A percentile compares a stretch with the other conserved stretches of the same genome.
These are phyloP conservation scores for Caradrina kadenii DNA, from an alignment of 2,888 invertebrate species.

Conservation along the genomic window DNA sequence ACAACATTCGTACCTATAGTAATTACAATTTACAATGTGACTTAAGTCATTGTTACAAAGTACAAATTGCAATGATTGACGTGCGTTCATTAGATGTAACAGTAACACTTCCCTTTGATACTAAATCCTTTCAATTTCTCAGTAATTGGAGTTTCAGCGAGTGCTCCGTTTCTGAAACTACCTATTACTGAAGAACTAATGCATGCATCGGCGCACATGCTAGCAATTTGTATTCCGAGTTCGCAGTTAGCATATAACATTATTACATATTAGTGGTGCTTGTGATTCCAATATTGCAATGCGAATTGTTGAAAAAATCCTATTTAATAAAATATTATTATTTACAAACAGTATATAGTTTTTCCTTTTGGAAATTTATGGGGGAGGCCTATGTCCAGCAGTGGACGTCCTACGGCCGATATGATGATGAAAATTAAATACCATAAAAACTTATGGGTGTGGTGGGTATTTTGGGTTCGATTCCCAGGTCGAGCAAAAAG, in stretches of 20 bases:
- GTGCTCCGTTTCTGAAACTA: conserved; percentile 22
- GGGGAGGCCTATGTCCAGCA: no score
- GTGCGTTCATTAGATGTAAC: neutral
- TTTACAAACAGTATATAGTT: no score
- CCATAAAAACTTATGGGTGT: no score
- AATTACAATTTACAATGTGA: no score
- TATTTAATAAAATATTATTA: neutral
- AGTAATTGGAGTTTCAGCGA: conserved; percentile 33
- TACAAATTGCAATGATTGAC: neutral
- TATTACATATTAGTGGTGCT: conserved; percentile 21
- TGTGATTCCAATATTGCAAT: conserved; percentile 35
- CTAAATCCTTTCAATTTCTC: conserved; percentile 32
- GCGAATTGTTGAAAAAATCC: conserved; percentile 16
- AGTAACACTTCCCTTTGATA: neutral
- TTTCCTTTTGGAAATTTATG: no score
- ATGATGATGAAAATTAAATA: no score
- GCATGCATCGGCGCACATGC: conserved; percentile 35
- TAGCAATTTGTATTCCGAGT: conserved; percentile 46
- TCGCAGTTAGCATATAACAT: conserved; percentile 38
- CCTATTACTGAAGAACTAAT: conserved; percentile 29
- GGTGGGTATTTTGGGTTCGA: no score
- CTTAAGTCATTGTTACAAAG: no score
- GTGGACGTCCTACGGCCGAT: no score
- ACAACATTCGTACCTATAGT: no score
- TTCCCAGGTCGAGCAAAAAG: no score